A percentile compares a stretch with the other conserved stretches of the same genome.
phyloP scores from a whole-genome alignment of 2,888 invertebrate genomes.

The Euphydryas editha region DNA sequence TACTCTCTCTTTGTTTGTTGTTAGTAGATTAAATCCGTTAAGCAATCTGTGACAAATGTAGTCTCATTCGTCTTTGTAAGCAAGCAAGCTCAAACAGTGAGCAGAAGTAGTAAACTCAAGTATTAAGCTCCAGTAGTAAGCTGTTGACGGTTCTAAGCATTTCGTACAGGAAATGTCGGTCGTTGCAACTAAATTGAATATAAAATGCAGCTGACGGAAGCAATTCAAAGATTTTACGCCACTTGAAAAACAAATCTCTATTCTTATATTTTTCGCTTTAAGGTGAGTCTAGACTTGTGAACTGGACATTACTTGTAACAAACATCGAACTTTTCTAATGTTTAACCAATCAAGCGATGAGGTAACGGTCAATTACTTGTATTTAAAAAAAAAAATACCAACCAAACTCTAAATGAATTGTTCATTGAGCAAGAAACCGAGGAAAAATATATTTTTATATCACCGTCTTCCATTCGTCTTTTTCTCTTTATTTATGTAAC shows the following conservation, averaged over 20 bases:
- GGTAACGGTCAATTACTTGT: no score
- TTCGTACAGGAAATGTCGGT: constrained; percentile 15
- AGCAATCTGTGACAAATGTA: background rate
- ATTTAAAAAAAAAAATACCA: no score
- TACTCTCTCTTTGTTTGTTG: background rate
- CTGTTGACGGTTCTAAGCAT: constrained; percentile 17
- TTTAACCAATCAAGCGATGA: no score
- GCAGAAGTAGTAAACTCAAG: no score
- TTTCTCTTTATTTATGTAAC: no score
- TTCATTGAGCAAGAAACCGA: no score
- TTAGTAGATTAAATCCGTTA: background rate
- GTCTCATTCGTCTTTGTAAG: background rate
- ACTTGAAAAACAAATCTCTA: constrained; percentile 9
- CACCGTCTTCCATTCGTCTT: no score
- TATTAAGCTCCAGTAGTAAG: background rate
- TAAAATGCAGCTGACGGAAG: constrained; percentile 35
- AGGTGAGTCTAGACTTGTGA: background rate
- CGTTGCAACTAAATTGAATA: constrained; percentile 27
- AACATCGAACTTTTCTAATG: no score
- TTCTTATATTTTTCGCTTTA: constrained; percentile 6
- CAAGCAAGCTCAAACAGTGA: no score
- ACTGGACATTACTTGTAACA: no score
- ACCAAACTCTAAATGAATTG: no score
- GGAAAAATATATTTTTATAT: no score
- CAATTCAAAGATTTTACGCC: constrained; percentile 19